Evolutionary conservation across 2,888 invertebrate genomes (phyloP).

Genomic region (Hylaea fasciaria): DNA sequence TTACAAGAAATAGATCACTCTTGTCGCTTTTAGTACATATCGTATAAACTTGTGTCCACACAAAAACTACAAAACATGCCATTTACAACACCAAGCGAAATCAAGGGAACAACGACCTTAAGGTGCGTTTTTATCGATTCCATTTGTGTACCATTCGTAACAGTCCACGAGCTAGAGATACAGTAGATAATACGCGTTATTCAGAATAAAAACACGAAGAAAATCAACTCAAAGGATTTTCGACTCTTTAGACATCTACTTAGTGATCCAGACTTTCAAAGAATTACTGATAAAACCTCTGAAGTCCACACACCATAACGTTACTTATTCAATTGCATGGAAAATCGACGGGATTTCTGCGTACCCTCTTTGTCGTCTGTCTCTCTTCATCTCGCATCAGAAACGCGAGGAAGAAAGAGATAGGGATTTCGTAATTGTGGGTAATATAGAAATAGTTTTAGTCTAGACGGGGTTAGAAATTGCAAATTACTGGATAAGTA

Average conservation of each 20-base stretch:
- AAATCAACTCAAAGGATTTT: background rate
- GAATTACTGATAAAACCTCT: constrained; percentile 59
- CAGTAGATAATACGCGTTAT: too few relatives aligned
- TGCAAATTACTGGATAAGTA: constrained; percentile 74
- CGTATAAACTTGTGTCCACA: background rate
- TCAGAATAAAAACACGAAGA: background rate
- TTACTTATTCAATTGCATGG: constrained; percentile 81
- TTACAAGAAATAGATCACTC: too few relatives aligned
- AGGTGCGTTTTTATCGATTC: constrained; percentile 19
- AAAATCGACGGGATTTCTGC: constrained; percentile 77
- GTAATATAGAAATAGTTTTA: constrained; percentile 79
- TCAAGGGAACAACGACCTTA: constrained; percentile 7
- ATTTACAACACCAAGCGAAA: background rate
- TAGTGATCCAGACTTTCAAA: constrained; percentile 40
- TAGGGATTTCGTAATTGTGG: constrained; percentile 62
- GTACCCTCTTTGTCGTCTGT: constrained; percentile 58
- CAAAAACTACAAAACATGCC: constrained; percentile 4
- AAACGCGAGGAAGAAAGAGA: constrained; percentile 51
- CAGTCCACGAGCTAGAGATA: background rate
- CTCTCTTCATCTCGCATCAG: constrained; percentile 47
- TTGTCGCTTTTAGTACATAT: background rate
- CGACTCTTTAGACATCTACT: background rate
- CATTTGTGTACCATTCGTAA: constrained; percentile 6
- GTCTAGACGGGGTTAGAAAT: constrained; percentile 79
- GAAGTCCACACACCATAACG: constrained; percentile 76